Conservation (phyloP, 2,888 invertebrate genomes). For the Caenorhabditis virilis region DNA sequence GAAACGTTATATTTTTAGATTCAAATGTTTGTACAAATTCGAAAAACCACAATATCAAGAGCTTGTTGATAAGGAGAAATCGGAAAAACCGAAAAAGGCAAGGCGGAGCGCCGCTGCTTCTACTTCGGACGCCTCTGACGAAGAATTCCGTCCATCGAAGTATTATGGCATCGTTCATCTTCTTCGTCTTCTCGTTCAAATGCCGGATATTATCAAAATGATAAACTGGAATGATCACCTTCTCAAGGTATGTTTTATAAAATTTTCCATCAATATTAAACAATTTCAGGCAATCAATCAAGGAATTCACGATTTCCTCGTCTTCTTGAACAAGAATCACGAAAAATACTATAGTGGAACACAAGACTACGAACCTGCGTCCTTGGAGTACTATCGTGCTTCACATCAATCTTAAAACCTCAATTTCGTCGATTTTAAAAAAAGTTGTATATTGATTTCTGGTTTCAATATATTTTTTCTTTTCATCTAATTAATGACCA, state of each 20-base stretch:
- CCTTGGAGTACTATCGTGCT: background rate
- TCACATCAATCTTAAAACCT: constrained; percentile 5
- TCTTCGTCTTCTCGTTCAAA: constrained; percentile 26
- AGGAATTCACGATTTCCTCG: constrained; percentile 27
- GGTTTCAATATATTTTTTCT: too few species aligned
- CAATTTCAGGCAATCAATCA: background rate
- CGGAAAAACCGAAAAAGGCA: constrained; percentile 3
- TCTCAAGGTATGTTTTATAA: constrained; percentile 10
- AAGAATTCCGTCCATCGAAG: constrained; percentile 16
- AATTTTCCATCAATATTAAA: background rate
- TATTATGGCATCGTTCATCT: constrained; percentile 41
- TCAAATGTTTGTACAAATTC: constrained; percentile 37
- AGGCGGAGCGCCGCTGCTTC: constrained; percentile 4
- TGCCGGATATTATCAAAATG: constrained; percentile 18
- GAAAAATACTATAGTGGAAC: background rate
- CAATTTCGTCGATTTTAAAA: too few species aligned
- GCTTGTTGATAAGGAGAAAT: constrained; percentile 14
- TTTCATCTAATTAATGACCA: too few species aligned
- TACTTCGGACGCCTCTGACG: background rate
- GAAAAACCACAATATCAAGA: constrained; percentile 34
- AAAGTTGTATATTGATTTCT: too few species aligned
- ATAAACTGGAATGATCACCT: constrained; percentile 25
- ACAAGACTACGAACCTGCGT: background rate
- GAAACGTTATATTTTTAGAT: constrained; percentile 15
- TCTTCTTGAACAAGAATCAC: constrained; percentile 33